phyloP scores from a whole-genome alignment of 92 coral and sea anemone genomes.

The Umimayanthus chanpuru region DNA sequence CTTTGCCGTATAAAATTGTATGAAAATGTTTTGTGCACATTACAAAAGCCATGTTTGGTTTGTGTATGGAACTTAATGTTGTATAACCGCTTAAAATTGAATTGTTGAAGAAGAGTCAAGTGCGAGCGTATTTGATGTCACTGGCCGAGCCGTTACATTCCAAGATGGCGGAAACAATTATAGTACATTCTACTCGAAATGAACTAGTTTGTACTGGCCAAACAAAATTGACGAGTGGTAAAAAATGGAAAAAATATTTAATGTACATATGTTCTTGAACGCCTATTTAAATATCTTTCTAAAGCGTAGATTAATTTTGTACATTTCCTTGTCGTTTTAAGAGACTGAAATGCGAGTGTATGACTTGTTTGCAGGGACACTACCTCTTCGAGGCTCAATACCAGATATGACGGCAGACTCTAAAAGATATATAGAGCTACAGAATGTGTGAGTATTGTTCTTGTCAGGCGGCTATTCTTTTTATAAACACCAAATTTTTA shows the following conservation, averaged over 20 bases:
- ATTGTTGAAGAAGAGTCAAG: no score
- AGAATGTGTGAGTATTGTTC: constrained; percentile 76
- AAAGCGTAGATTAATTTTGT: no score
- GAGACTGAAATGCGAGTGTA: not conserved
- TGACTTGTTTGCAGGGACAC: constrained; percentile 62
- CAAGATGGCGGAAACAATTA: no score
- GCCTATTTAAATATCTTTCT: no score
- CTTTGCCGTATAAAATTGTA: no score
- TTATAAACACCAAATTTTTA: not conserved
- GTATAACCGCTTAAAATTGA: no score
- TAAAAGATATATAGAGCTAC: constrained; percentile 86
- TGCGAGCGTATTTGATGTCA: no score
- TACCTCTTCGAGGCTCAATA: constrained; percentile 94
- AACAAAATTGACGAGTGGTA: not conserved
- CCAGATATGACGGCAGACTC: constrained; percentile 99
- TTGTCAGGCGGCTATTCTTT: not conserved
- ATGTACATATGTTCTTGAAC: not conserved
- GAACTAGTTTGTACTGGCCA: not conserved
- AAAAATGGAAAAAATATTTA: not conserved
- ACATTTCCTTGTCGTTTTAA: not conserved
- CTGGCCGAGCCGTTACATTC: no score
- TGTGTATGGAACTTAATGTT: no score
- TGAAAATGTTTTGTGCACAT: no score
- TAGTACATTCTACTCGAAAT: not conserved
- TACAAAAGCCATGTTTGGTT: no score